Evolutionary conservation across 2,888 invertebrate species (phyloP), one percentile per base, ranked within the genome.

Genomic region (Catotricha subobsoleta): DNA sequence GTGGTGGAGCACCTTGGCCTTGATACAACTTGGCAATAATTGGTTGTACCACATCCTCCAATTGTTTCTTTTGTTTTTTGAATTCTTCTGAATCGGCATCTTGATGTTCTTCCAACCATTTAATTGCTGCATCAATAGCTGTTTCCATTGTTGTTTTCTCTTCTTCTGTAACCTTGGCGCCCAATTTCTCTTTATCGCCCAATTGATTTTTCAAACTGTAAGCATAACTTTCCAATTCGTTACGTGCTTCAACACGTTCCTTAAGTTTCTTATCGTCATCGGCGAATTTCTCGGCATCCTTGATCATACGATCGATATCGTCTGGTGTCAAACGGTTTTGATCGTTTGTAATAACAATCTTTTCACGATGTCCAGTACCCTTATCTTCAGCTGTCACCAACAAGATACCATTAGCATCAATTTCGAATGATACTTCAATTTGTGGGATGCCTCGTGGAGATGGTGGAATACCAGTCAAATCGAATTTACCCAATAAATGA

Each of bases 301-400:
- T 87, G 63, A 98, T 94, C 98, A 99, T 98, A 47, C 92, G 74
- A 58, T 98, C 95, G 51, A 98, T 99, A 55, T 98, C 97, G 51
- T 98, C 97, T 4, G 94, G 95, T 12, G 92, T 91, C 47, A 98
- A 65, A 48, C 95, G 72, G 66, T 95, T 95, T 63, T 95, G 92
- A 57, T 97, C 97, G 57, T 98, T 97, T 51, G 95, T 95, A 60
- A 98, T 98, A 45, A 92, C 91, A 56, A 98, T 97, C 69, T 97
- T 92, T 59, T 98, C 94, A 55, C 92, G 79, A 68, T 94, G 95
- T 44, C 97, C 97, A 34, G 98, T 97, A 45, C 97, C 97, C 67
- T 98, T 98, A 63, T 98, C 97, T 62, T 98, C 97, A 16, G 98
- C 98, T 21, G 92, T 87, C 44, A 97, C 92, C 74, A 88, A 87